These are phyloP conservation scores for Pelvicachromis taeniatus DNA, from an alignment of 2,113 vertebrate species.

Conservation along the genomic window DNA sequence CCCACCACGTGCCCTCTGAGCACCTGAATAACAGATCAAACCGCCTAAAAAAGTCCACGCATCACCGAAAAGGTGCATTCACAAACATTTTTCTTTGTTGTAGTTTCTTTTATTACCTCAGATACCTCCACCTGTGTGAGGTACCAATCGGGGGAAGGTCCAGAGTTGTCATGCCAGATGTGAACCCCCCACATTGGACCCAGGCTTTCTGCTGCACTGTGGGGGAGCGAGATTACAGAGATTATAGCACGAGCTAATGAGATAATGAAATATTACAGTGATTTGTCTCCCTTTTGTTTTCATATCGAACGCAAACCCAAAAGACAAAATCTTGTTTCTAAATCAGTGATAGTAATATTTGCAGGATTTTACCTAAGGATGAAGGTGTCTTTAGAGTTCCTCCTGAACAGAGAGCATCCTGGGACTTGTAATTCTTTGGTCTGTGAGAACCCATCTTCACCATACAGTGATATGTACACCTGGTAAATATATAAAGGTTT, in stretches of 20 bases:
- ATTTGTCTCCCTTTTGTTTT: neutral
- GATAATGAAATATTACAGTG: neutral
- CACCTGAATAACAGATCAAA: slow-evolving; percentile 13
- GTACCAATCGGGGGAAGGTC: slow-evolving; percentile 74
- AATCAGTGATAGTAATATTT: neutral
- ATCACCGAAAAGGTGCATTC: neutral
- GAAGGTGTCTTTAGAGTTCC: slow-evolving; percentile 79
- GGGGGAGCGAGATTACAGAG: neutral
- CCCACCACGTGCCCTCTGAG: slow-evolving; percentile 15
- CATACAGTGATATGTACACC: slow-evolving; percentile 77
- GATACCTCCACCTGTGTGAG: slow-evolving; percentile 73
- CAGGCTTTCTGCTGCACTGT: slow-evolving; percentile 70
- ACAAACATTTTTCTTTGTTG: neutral
- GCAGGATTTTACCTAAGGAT: slow-evolving; percentile 74
- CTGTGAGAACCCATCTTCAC: slow-evolving; percentile 72
- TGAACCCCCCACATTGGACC: slow-evolving; percentile 73
- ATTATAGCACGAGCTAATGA: neutral
- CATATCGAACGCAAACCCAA: neutral
- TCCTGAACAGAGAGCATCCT: slow-evolving; percentile 71
- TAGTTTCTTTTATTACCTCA: slow-evolving; percentile 35
- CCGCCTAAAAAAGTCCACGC: neutral
- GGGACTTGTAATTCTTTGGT: slow-evolving; percentile 75
- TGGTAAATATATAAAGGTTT: slow-evolving; percentile 4
- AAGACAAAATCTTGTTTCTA: neutral
- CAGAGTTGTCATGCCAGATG: slow-evolving; percentile 80